Evolutionary conservation across 2,888 invertebrate species (phyloP).

Genomic region (Periphyllus acericola): DNA sequence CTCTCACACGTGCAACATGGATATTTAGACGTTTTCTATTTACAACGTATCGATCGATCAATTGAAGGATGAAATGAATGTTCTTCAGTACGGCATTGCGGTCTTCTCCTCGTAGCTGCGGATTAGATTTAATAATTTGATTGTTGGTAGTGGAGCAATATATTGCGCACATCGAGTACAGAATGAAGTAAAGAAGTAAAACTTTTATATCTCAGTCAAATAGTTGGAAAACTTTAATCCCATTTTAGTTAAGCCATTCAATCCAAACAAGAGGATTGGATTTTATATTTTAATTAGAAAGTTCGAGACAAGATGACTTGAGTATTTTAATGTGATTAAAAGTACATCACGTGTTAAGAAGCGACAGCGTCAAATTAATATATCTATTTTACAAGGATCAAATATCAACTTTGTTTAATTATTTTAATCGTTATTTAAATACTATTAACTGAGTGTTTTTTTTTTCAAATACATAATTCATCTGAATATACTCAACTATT

Average conservation of each 20-base stretch:
- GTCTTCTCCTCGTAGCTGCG: not conserved
- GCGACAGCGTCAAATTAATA: not conserved
- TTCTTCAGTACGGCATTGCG: not conserved
- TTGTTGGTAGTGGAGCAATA: not conserved
- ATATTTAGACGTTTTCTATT: too few relatives aligned
- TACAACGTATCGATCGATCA: too few relatives aligned
- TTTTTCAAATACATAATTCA: too few relatives aligned
- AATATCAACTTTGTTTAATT: conserved; percentile 8
- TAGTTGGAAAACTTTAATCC: conserved; percentile 1
- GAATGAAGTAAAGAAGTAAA: not conserved
- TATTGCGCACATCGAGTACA: not conserved
- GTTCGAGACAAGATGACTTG: not conserved
- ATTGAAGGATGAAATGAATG: not conserved
- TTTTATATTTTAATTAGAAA: conserved; percentile 33
- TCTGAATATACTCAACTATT: too few relatives aligned
- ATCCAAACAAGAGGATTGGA: not conserved
- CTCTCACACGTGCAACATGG: too few relatives aligned
- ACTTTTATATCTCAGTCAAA: conserved; percentile 4
- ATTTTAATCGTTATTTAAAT: not conserved
- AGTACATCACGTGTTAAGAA: not conserved
- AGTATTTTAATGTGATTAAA: conserved; percentile 9
- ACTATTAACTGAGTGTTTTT: too few relatives aligned
- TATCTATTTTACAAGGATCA: not conserved
- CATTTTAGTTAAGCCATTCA: not conserved
- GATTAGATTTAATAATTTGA: not conserved